Evolutionary conservation across 92 coral and sea anemone species (phyloP), one percentile per base, ranked within the genome.

Genomic region (Zoanthus solanderi): DNA sequence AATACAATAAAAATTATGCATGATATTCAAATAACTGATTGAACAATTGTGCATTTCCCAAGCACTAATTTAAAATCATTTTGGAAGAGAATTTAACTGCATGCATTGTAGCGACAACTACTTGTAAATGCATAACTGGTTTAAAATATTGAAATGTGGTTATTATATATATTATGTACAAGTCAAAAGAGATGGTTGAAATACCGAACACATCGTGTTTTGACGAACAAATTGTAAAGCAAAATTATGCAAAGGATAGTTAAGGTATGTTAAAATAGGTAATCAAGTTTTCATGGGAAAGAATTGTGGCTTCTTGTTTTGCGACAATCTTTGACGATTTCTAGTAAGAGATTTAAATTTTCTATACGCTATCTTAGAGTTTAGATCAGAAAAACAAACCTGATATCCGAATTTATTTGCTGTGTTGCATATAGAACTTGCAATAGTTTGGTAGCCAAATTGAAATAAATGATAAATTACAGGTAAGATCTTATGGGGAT

Each of bases 341-440:
- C 68, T 61, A 15, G 68, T 61, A 61, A 61, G 68, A 61, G 68
- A 61, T 61, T 69, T 30, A 16, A 69, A 69, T 9, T 69, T 69
- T 16, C 75, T 69, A 69, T 30, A 30, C 3, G 60, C 48, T n/a
- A 23, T 75, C 8, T 29, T 75, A 17, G 58, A 12, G 15, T 18
- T n/a, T 50, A 75, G 61, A 48, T 75, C 63, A 37, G 37, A 75
- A 48, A 75, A 50, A 46, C 34, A 61, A n/a, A 75, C 37, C 0
- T 60, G 28, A 18, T 75, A 75, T 15, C 79, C 79, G 12, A 16
- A 52, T n/a, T 1, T 75, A 1, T 52, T 29, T 17, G 63, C 77
- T 34, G 45, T 32, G n/a, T 31, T 44, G 45, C 77, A 72, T 13
- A 76, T 10, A 50, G 12, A 50, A 50, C 54, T 50, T 50, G 80